These are phyloP conservation scores for Discoglossus pictus DNA, from an alignment of 2,797 vertebrate genomes.

Conservation along the genomic window DNA sequence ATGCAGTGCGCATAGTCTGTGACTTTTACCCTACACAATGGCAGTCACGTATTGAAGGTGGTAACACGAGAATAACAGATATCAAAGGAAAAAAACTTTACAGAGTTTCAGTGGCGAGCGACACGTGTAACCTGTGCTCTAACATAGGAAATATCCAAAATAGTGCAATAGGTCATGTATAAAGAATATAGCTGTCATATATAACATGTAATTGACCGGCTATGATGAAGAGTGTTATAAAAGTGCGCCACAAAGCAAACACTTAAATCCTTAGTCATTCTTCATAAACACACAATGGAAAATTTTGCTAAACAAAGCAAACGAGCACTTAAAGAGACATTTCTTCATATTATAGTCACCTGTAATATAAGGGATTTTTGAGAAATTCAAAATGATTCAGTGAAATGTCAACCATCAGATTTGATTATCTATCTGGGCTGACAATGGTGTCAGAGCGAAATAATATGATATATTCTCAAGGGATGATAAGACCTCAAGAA, in stretches of 20 bases:
- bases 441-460: too few relatives aligned
- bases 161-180: slow-evolving; percentile 2
- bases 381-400: too few relatives aligned
- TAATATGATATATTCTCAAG: too few relatives aligned
- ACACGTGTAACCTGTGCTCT: background rate
- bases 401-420: too few relatives aligned
- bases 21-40: too few relatives aligned
- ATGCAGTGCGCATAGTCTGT: too few relatives aligned
- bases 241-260: slow-evolving; percentile 11
- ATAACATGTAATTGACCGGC: slow-evolving; percentile 13
- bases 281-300: slow-evolving; percentile 13
- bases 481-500: too few relatives aligned
- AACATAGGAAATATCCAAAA: background rate
- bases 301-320: slow-evolving; percentile 17
- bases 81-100: too few relatives aligned
- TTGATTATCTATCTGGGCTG: too few relatives aligned
- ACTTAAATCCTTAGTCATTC: slow-evolving; percentile 4
- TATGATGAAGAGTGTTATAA: slow-evolving; percentile 17
- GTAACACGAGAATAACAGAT: background rate
- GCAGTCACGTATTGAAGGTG: too few relatives aligned
- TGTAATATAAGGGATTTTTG: too few relatives aligned
- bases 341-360: slow-evolving; percentile 1
- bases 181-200: slow-evolving; percentile 17
- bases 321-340: background rate
- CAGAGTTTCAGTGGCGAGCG: too few relatives aligned